Evolutionary conservation across 2,888 invertebrate species (phyloP), one percentile per base, ranked within the genome.

Genomic region (Melanostoma scalare): DNA sequence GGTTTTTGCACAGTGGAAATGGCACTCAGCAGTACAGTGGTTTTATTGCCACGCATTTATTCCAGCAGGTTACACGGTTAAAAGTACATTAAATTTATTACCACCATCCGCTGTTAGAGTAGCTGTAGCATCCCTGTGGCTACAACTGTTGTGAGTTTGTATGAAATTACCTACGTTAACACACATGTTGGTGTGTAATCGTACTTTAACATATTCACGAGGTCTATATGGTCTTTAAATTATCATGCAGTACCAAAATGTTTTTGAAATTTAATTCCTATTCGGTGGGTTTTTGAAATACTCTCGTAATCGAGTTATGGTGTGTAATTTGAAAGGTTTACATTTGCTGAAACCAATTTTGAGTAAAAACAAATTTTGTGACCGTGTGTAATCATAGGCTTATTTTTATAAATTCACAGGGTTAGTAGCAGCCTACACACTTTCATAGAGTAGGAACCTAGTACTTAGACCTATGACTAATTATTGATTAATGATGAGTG

Each of bases 61-160:
- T 74, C 53, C 48, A 63, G 55, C 71, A 78, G 58, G 65, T 67
- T 72, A 46, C 50, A 50, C 50, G 46, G 69, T 65, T 60, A 69
- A 63, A 71, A 60, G 58, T 53, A 61, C 75, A 75, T 74, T 74
- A 69, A 79, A 67, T 69, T 63, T 74, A 63, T 56, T 44, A 52
- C 52, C 38, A 58, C 6, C 58, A 48, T 50, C 40, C 38, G 10
- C 42, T 63, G 63, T 0, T 63, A 36, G 30, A 4, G 35, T 42
- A 20, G 9, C 35, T 48, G 10, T 2, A 36, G 9, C 38, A 46
- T 44, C 35, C 44, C 36, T 53, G 33, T 33, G 6, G 42, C 31
- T 20, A 20, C 42, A 44, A 42, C 6, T 50, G 9, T 4, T 36
- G 31, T 38, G 6, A 42, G 53, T 31, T 65, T 50, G 52, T 38